phyloP scores from a whole-genome alignment of 2,888 invertebrate species.

The Campopleginae sp. region DNA sequence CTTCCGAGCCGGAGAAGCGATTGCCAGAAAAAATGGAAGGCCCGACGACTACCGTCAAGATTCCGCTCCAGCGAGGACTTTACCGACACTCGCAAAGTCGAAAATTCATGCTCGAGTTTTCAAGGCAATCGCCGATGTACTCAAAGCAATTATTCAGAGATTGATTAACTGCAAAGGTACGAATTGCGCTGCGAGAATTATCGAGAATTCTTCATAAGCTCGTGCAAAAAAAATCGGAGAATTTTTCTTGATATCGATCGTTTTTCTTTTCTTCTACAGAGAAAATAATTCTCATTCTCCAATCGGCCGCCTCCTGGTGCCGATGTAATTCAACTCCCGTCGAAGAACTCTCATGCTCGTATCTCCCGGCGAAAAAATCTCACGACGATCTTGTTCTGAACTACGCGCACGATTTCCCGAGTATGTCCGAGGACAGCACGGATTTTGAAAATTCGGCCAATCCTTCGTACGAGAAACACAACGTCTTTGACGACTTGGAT shows the following conservation, averaged over 20 bases:
- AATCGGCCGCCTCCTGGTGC: slow-evolving; percentile 71
- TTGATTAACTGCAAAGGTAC: slow-evolving; percentile 68
- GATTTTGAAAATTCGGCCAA: slow-evolving; percentile 68
- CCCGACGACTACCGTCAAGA: slow-evolving; percentile 35
- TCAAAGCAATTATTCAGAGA: slow-evolving; percentile 43
- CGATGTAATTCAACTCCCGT: slow-evolving; percentile 68
- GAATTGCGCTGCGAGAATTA: neutral
- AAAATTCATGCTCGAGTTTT: slow-evolving; percentile 44
- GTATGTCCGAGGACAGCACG: slow-evolving; percentile 71
- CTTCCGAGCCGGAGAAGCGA: neutral
- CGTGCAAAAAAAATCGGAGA: neutral
- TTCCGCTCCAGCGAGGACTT: slow-evolving; percentile 53
- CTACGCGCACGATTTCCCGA: slow-evolving; percentile 68
- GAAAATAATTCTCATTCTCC: slow-evolving; percentile 68
- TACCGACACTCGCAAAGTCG: slow-evolving; percentile 11
- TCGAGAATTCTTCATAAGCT: neutral
- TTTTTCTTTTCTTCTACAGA: slow-evolving; percentile 66
- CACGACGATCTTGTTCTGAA: slow-evolving; percentile 74
- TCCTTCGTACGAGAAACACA: slow-evolving; percentile 27
- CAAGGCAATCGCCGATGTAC: slow-evolving; percentile 47
- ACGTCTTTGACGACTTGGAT: slow-evolving; percentile 63
- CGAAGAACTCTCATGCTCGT: slow-evolving; percentile 81
- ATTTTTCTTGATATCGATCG: neutral
- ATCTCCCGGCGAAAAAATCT: slow-evolving; percentile 74
- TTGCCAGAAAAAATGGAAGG: slow-evolving; percentile 57